Base-by-base conservation (phyloP, 1,140 invertebrate species). In the Pseudomyrmex pallidus region DNA sequence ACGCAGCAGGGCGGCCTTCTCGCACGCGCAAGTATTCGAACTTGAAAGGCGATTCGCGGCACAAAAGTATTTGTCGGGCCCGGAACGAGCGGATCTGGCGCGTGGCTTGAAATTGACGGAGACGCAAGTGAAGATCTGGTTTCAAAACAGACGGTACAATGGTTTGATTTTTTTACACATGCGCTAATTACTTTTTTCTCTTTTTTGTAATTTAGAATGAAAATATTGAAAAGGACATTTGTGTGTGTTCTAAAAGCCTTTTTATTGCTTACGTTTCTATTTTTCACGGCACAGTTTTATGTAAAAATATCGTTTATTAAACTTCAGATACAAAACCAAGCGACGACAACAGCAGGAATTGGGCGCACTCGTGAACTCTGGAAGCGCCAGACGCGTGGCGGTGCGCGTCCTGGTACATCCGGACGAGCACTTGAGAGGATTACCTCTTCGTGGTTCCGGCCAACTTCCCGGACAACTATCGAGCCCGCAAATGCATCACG, bases 51-150 rank as follows among this genome's bases (percentile, higher is more conserved):
- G 98, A 85, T 99, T 99, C 94, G 98, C 97, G 78, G 98, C 98
- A 89, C 98, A 99, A 92, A 96, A 98, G 76, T 99, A 99, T 93
- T 95, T 99, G 0, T 99, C 98, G 4, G 98, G 98, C 0, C 98
- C 98, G 0, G 99, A 99, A 94, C 95, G 99, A 87, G 97, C 98
- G 0, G 98, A 99, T 92, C 94, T 99, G 68, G 99, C 99, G 0
- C 96, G 97, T 80, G 97, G 96, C 0, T 93, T 99, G 1, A 98
- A 98, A 90, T 95, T 99, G 1, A 98, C 98, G 0, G 98, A 99
- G 92, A 99, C 98, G 0, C 98, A 99, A 95, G 97, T 97, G 48
- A 96, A 96, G 91, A 95, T 94, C 86, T 94, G 94, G 94, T 94
- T 94, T 87, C 94, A 94, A 76, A 94, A 94, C 89, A 90, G 94